phyloP scores from a whole-genome alignment of 2,113 vertebrate genomes.

The Maccullochella peelii region DNA sequence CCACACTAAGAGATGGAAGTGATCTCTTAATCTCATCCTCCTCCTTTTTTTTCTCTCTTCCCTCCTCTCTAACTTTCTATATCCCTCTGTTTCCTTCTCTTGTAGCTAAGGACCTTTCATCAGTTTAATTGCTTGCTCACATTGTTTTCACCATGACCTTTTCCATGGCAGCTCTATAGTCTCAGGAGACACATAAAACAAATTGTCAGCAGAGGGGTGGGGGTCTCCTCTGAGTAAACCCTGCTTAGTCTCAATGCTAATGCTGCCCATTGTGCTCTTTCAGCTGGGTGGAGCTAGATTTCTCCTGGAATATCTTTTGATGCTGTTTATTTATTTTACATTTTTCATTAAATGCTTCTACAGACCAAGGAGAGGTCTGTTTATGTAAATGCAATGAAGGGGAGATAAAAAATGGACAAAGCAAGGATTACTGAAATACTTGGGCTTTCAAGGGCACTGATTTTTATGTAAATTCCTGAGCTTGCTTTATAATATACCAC shows the following conservation, averaged over 20 bases:
- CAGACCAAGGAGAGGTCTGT: slow-evolving; percentile 27
- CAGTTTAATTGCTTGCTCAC: slow-evolving; percentile 64
- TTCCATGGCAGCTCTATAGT: slow-evolving; percentile 45
- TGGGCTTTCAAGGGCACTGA: slow-evolving; percentile 14
- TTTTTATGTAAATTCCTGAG: slow-evolving; percentile 28
- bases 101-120: slow-evolving; percentile 44
- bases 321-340: slow-evolving; percentile 24
- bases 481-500: neutral
- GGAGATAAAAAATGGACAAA: slow-evolving; percentile 32
- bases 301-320: slow-evolving; percentile 13
- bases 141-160: slow-evolving; percentile 68
- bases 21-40: slow-evolving; percentile 20
- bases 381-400: slow-evolving; percentile 41
- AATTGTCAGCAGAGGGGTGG: slow-evolving; percentile 37
- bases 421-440: slow-evolving; percentile 4
- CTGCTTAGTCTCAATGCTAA: slow-evolving; percentile 53
- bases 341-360: slow-evolving; percentile 24
- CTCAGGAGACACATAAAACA: slow-evolving; percentile 67
- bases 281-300: slow-evolving; percentile 8
- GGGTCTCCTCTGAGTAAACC: slow-evolving; percentile 42
- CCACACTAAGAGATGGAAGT: slow-evolving; percentile 22
- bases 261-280: slow-evolving; percentile 32
- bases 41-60: neutral
- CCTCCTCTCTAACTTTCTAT: neutral
- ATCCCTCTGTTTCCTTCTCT: neutral